phyloP scores from a whole-genome alignment of 2,113 vertebrate species.

The Mormyrus lacerda region DNA sequence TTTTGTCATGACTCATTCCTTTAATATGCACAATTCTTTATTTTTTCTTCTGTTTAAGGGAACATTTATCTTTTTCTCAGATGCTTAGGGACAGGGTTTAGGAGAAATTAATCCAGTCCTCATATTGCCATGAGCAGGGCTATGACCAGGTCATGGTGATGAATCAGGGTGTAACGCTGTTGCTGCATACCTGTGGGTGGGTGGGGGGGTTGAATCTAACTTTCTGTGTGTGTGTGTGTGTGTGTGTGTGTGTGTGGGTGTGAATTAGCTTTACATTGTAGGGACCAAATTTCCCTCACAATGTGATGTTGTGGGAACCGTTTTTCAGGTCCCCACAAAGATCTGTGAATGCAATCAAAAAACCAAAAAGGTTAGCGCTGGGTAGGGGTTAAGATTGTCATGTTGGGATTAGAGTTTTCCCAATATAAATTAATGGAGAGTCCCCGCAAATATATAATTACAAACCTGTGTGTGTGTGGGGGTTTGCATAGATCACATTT shows the following conservation, averaged over 20 bases:
- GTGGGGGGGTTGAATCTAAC: neutral
- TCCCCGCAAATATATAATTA: too few relatives aligned
- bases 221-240: neutral
- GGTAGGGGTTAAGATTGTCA: too few relatives aligned
- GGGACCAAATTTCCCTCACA: too few relatives aligned
- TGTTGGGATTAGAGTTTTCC: too few relatives aligned
- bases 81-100: neutral
- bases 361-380: too few relatives aligned
- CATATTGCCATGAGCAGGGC: neutral
- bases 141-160: neutral
- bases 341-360: too few relatives aligned
- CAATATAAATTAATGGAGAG: too few relatives aligned
- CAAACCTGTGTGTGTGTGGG: too few relatives aligned
- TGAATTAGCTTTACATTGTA: neutral
- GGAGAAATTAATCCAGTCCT: neutral
- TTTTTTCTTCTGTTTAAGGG: neutral
- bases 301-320: too few relatives aligned
- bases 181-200: neutral
- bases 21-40: neutral
- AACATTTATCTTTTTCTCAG: neutral
- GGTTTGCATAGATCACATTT: too few relatives aligned
- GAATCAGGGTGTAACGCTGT: neutral
- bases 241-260: neutral
- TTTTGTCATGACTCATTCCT: neutral
- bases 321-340: too few relatives aligned